Conservation (phyloP, 2,888 invertebrate genomes). For the Therioaphis trifolii region DNA sequence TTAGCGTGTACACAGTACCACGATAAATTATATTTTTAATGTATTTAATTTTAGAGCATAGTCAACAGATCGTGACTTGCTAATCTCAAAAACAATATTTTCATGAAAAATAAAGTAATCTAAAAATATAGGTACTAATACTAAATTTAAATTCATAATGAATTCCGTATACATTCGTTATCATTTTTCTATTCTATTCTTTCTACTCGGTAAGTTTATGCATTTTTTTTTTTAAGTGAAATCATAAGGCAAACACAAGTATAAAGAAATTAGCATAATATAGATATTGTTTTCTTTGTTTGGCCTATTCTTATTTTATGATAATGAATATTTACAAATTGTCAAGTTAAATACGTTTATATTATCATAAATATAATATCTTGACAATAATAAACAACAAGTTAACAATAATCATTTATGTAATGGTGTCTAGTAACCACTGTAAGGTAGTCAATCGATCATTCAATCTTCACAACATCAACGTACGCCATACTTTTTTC, state of each 20-base stretch:
- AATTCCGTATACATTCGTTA: too few species aligned
- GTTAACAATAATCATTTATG: neutral
- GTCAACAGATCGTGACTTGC: too few species aligned
- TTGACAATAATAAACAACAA: neutral
- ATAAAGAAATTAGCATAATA: neutral
- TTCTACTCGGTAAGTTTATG: too few species aligned
- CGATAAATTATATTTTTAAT: too few species aligned
- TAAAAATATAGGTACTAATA: too few species aligned
- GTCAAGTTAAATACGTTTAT: neutral
- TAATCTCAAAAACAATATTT: too few species aligned
- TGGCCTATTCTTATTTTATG: neutral
- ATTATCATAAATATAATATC: neutral
- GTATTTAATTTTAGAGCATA: too few species aligned
- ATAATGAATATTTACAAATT: constrained; percentile 22
- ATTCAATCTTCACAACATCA: neutral
- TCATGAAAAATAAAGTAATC: too few species aligned
- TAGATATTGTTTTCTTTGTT: neutral
- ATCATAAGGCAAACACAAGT: neutral
- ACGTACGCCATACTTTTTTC: neutral
- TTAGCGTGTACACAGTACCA: too few species aligned
- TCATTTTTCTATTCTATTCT: too few species aligned
- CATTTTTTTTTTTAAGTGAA: too few species aligned
- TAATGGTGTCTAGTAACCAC: neutral
- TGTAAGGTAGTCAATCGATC: neutral
- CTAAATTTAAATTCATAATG: too few species aligned